Percentiles rank a stretch among this genome's conserved stretches.
Conservation (phyloP, 2,888 invertebrate genomes). For the Bombylius major region DNA sequence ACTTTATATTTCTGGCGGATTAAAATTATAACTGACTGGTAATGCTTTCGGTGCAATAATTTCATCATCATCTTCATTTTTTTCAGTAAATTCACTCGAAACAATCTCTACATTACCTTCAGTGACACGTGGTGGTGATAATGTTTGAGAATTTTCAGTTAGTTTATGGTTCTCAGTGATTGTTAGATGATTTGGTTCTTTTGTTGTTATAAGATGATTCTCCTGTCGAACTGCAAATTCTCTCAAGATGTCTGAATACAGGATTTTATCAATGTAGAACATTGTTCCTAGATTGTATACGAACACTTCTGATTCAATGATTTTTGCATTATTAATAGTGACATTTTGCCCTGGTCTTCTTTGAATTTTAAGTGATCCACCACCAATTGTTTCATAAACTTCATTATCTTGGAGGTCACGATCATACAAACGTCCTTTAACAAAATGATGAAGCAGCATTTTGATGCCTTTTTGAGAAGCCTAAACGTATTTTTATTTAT, state of each 20-base stretch:
- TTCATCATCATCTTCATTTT: slow-evolving; percentile 16
- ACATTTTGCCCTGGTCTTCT: slow-evolving; percentile 37
- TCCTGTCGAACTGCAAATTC: slow-evolving; percentile 27
- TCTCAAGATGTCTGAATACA: slow-evolving; percentile 38
- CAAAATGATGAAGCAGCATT: slow-evolving; percentile 48
- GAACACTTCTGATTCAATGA: slow-evolving; percentile 48
- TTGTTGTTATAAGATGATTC: slow-evolving; percentile 17
- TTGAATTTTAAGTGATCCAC: slow-evolving; percentile 42
- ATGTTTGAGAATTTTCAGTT: slow-evolving; percentile 17
- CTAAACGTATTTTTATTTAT: slow-evolving; percentile 4
- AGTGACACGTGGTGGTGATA: slow-evolving; percentile 11
- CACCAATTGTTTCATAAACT: slow-evolving; percentile 43
- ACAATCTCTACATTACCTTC: slow-evolving; percentile 32
- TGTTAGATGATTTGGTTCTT: slow-evolving; percentile 20
- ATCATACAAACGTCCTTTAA: slow-evolving; percentile 47
- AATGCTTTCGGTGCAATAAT: slow-evolving; percentile 37
- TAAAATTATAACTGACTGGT: slow-evolving; percentile 31
- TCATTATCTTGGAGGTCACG: slow-evolving; percentile 44
- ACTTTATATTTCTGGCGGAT: slow-evolving; percentile 30
- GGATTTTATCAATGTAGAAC: slow-evolving; percentile 48
- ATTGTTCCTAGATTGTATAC: slow-evolving; percentile 53
- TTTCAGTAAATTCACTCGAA: slow-evolving; percentile 33
- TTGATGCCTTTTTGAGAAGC: slow-evolving; percentile 45
- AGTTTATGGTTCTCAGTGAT: slow-evolving; percentile 8
- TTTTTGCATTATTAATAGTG: slow-evolving; percentile 43